phyloP scores from a whole-genome alignment of 2,888 invertebrate species.

The Acronicta psi region DNA sequence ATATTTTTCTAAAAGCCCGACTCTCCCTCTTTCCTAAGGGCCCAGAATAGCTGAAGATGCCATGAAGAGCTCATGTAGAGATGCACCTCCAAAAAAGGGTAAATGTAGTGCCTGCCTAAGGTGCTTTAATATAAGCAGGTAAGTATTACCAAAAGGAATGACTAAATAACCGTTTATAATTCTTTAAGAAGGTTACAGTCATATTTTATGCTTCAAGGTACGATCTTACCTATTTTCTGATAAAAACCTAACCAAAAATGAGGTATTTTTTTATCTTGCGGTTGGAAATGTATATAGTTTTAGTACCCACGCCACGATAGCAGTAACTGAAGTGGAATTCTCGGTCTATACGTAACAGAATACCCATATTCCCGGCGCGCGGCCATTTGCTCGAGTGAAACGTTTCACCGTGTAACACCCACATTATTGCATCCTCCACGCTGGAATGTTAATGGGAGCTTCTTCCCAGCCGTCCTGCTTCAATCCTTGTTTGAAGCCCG shows the following conservation, averaged over 20 bases:
- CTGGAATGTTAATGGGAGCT: constrained; percentile 75
- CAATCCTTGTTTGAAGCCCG: constrained; percentile 70
- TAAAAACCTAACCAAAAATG: constrained; percentile 5
- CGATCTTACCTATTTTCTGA: neutral
- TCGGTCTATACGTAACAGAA: constrained; percentile 45
- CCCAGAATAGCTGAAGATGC: no score
- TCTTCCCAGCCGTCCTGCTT: constrained; percentile 68
- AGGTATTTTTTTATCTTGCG: constrained; percentile 8
- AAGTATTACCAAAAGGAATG: no score
- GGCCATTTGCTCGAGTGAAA: constrained; percentile 75
- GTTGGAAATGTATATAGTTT: constrained; percentile 9
- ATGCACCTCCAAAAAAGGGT: no score
- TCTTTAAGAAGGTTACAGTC: neutral
- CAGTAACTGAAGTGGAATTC: constrained; percentile 32
- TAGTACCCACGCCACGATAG: constrained; percentile 18
- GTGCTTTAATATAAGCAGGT: no score
- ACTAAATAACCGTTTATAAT: neutral
- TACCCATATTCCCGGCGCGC: constrained; percentile 63
- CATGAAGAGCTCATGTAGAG: no score
- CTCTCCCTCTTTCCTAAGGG: no score
- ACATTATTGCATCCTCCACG: constrained; percentile 74
- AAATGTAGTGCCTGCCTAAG: no score
- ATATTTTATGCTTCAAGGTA: neutral
- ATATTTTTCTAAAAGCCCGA: no score
- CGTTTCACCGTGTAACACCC: constrained; percentile 74